Evolutionary conservation across 2,888 invertebrate genomes (phyloP).

Genomic region (Melieria crassipennis): DNA sequence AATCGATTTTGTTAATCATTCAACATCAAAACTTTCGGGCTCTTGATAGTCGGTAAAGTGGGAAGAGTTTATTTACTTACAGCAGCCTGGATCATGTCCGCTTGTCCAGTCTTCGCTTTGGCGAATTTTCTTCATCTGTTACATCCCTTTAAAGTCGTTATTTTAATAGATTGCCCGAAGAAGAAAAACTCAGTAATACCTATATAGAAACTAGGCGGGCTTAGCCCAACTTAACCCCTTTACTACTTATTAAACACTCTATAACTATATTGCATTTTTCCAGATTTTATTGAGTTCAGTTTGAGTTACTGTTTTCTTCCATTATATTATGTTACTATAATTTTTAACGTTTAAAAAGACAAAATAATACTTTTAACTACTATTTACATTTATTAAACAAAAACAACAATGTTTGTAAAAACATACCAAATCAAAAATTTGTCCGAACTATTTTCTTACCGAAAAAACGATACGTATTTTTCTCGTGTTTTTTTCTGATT

Average conservation of each 20-base stretch:
- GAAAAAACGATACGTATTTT: conserved; percentile 68
- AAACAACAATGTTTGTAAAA: conserved; percentile 23
- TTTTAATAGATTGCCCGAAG: too few relatives aligned
- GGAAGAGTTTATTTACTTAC: too few relatives aligned
- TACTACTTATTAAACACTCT: conserved; percentile 34
- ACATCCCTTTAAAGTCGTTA: too few relatives aligned
- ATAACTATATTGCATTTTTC: not conserved
- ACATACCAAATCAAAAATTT: conserved; percentile 60
- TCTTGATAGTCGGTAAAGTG: too few relatives aligned
- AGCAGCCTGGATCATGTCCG: too few relatives aligned
- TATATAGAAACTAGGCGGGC: too few relatives aligned
- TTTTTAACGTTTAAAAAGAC: conserved; percentile 31
- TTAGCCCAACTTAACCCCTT: conserved; percentile 1
- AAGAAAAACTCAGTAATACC: too few relatives aligned
- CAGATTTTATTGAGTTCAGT: conserved; percentile 13
- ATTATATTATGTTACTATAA: conserved; percentile 19
- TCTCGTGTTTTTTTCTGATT: conserved; percentile 67
- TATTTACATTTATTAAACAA: conserved; percentile 24
- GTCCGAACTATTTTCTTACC: conserved; percentile 68
- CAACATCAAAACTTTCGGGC: too few relatives aligned
- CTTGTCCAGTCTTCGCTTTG: too few relatives aligned
- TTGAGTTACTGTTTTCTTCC: conserved; percentile 18
- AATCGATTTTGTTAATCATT: too few relatives aligned
- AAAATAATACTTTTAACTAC: conserved; percentile 28
- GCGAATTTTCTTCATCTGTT: too few relatives aligned